phyloP scores from a whole-genome alignment of 2,113 vertebrate species.

The Daboia siamensis region DNA sequence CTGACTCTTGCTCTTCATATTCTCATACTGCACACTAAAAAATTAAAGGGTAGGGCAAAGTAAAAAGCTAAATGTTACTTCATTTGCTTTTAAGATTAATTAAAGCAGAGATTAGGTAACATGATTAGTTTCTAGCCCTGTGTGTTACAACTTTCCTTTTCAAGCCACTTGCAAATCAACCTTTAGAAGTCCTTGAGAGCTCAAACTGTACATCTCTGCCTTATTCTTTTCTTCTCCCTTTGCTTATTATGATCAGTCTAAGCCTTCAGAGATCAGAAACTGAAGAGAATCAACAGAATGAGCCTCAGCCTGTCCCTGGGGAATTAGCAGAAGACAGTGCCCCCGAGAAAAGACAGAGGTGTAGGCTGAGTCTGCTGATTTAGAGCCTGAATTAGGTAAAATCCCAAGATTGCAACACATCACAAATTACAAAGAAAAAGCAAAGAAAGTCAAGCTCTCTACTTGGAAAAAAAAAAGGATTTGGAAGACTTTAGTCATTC shows the following conservation, averaged over 20 bases:
- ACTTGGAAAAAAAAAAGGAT: background rate
- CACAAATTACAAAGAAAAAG: background rate
- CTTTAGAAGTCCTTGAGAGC: background rate
- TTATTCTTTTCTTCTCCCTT: background rate
- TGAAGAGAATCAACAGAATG: background rate
- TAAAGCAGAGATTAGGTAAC: background rate
- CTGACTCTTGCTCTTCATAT: background rate
- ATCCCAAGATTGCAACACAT: background rate
- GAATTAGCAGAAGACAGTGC: background rate
- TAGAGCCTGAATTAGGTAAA: background rate
- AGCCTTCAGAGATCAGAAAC: background rate
- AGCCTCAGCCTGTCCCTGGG: background rate
- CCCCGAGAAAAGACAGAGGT: background rate
- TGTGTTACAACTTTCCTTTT: background rate
- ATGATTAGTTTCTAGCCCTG: background rate
- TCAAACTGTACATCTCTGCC: background rate
- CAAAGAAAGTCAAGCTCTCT: background rate
- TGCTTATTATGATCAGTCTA: background rate
- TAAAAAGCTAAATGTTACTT: background rate
- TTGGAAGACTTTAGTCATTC: background rate
- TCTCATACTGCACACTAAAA: background rate
- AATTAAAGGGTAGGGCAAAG: background rate
- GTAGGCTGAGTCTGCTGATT: background rate
- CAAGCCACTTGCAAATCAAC: background rate
- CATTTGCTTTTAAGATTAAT: background rate